These are phyloP conservation scores for Nestor notabilis DNA, from an alignment of 2,113 vertebrate genomes.

Conservation along the genomic window DNA sequence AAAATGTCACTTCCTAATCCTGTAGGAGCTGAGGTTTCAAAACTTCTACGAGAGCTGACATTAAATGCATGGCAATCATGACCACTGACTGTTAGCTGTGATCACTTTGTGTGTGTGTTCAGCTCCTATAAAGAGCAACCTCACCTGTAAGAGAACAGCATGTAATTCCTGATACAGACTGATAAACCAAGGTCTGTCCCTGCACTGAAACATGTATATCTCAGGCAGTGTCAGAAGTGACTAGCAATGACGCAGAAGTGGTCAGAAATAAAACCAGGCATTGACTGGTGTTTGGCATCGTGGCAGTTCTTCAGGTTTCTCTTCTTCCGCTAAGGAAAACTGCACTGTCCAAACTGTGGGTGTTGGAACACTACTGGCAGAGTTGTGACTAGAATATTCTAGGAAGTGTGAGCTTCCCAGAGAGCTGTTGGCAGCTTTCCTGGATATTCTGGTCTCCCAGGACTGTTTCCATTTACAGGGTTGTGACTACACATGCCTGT, in stretches of 20 bases:
- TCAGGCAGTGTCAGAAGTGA: neutral
- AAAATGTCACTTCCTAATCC: neutral
- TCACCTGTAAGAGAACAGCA: neutral
- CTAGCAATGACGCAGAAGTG: neutral
- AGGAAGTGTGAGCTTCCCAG: neutral
- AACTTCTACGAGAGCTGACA: neutral
- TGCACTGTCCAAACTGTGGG: rapidly evolving
- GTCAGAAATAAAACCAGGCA: neutral
- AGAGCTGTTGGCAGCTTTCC: neutral
- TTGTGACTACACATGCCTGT: neutral
- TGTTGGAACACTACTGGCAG: neutral
- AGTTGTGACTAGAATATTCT: neutral
- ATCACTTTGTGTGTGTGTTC: neutral
- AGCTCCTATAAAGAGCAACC: neutral
- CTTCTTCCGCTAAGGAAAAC: neutral
- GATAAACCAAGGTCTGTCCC: neutral
- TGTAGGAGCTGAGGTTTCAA: neutral
- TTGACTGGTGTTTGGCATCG: neutral
- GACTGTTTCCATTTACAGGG: neutral
- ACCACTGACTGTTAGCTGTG: neutral
- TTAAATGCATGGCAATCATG: neutral
- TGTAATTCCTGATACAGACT: rapidly evolving
- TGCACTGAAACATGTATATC: neutral
- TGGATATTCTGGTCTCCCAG: neutral
- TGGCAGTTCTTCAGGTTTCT: neutral